Conservation (phyloP, 1,140 invertebrate genomes). For the Drosophila cardini region DNA sequence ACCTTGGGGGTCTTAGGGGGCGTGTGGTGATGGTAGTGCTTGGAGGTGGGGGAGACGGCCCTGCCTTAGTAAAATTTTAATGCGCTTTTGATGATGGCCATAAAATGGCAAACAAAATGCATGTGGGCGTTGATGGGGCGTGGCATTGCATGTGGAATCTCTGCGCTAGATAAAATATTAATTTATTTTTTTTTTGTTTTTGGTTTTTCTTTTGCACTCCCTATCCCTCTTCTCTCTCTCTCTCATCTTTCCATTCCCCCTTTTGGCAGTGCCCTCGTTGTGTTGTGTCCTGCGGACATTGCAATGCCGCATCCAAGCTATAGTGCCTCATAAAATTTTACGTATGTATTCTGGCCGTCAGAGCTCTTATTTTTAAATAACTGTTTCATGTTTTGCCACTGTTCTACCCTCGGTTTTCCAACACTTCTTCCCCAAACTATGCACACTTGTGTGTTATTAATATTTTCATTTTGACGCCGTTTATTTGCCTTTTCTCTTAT, state of each 20-base stretch:
- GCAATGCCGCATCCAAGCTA: constrained; percentile 62
- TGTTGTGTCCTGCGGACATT: constrained; percentile 49
- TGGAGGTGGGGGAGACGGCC: constrained; percentile 7
- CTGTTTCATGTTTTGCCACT: constrained; percentile 60
- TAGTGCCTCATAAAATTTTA: constrained; percentile 78
- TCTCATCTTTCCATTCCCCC: not conserved
- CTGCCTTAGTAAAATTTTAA: constrained; percentile 81
- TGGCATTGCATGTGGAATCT: constrained; percentile 75
- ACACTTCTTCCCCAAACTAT: not conserved
- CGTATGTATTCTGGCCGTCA: constrained; percentile 57
- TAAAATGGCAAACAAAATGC: constrained; percentile 82
- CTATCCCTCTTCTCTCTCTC: constrained; percentile 1
- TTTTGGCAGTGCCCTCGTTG: constrained; percentile 4
- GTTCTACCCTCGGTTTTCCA: not conserved
- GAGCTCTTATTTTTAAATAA: constrained; percentile 72
- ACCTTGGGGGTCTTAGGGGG: constrained; percentile 1
- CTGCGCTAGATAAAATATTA: constrained; percentile 82
- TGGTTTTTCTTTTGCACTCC: constrained; percentile 25
- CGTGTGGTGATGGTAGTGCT: not conserved
- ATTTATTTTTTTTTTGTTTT: constrained; percentile 69
- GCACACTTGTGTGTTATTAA: constrained; percentile 64
- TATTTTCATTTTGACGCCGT: constrained; percentile 74
- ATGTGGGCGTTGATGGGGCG: constrained; percentile 45
- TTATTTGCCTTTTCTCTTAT: constrained; percentile 56
- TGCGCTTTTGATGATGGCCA: constrained; percentile 81